Evolutionary conservation across 2,797 vertebrate species (phyloP).

Genomic region (Channallabes apus): DNA sequence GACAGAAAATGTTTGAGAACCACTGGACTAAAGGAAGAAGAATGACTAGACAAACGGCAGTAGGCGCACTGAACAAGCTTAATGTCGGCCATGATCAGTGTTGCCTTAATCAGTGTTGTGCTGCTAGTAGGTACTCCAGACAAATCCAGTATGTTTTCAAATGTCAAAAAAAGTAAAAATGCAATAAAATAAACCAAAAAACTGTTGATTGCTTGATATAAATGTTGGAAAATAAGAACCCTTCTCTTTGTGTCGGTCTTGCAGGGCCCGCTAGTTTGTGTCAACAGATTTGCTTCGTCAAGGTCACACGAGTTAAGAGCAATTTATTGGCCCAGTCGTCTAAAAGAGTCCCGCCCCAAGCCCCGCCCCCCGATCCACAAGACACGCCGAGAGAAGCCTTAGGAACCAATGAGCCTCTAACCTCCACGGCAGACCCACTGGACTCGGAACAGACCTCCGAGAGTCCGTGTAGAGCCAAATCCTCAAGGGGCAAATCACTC

Average conservation of each 20-base stretch:
- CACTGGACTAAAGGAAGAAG: too few species aligned
- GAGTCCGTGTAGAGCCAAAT: slow-evolving; percentile 8
- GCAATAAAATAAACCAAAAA: too few species aligned
- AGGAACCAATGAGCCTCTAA: slow-evolving; percentile 28
- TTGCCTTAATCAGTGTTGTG: too few species aligned
- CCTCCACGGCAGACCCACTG: slow-evolving; percentile 19
- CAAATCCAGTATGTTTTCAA: too few species aligned
- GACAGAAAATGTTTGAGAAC: too few species aligned
- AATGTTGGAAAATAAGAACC: too few species aligned
- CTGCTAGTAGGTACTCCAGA: too few species aligned
- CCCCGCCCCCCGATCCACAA: slow-evolving; percentile 25
- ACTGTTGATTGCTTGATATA: too few species aligned
- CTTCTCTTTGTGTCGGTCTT: neutral
- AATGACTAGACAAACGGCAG: too few species aligned
- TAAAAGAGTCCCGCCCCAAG: slow-evolving; percentile 34
- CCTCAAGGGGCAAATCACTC: slow-evolving; percentile 14
- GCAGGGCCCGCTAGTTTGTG: slow-evolving; percentile 66
- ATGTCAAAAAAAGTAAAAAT: too few species aligned
- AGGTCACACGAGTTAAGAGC: slow-evolving; percentile 75
- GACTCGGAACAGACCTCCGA: neutral
- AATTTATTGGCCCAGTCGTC: slow-evolving; percentile 61
- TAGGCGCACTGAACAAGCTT: too few species aligned
- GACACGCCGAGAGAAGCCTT: slow-evolving; percentile 33
- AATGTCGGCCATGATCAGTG: too few species aligned
- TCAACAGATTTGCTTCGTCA: slow-evolving; percentile 78